Evolutionary conservation across 2,888 invertebrate genomes (phyloP), one percentile per base, ranked within the genome.

Genomic region (Apamea epomidion): DNA sequence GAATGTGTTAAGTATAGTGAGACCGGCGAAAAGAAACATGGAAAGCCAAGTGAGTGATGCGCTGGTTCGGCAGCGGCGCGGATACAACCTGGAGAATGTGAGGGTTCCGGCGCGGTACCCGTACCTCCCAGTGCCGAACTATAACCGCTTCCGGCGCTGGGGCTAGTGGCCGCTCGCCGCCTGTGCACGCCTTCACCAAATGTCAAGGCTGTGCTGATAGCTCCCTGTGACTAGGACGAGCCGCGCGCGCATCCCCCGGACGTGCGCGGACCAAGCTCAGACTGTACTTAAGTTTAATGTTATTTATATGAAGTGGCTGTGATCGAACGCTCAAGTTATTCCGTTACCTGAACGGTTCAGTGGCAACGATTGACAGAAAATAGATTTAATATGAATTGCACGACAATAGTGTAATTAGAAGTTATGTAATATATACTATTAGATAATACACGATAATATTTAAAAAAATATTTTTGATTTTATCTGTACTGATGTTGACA

Each of bases 11-110:
- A 95, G 91, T 82, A 95, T 97, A 88, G 90, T 96, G 87, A 93
- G 93, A 78, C 95, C 97, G 51, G 83, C 92, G 51, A 94, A 94
- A 87, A 92, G 92, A 84, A 90, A 90, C 29, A 89, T 88, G 67
- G 91, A 90, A 65, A 90, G 87, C 68, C 93, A 92, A 79, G 91
- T 89, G 77, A 92, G 93, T 42, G 88, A 89, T 71, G 93, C 93
- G 88, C 91, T 97, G 80, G 94, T 96, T 89, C 92, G 96, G 82
- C 93, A 93, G 88, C 92, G 96, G 67, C 94, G 97, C 42, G 97
- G 97, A 48, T 97, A 97, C 92, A 97, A 97, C 91, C 90, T 97
- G 90, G 97, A 97, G 92, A 95, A 97, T 88, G 97, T 97, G 91
- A 94, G 95, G 87, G 97, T 97, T 83, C 97, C 97, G 67, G 95